phyloP scores from a whole-genome alignment of 2,797 vertebrate species.

The Lacerta bilineata region DNA sequence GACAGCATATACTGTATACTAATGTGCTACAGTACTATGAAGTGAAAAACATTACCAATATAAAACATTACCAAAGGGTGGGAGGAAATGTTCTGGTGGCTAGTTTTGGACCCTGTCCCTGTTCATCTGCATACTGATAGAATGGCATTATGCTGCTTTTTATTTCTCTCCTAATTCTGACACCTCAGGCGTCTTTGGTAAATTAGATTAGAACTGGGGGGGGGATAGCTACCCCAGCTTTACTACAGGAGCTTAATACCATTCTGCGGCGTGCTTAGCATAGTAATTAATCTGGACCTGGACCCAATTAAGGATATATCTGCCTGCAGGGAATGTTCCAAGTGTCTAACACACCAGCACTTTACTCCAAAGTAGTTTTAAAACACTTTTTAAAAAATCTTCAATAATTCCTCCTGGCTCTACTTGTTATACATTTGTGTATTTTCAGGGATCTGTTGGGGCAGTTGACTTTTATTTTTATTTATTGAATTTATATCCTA shows the following conservation, averaged over 20 bases:
- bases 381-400: background rate
- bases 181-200: slow-evolving; percentile 2
- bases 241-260: background rate
- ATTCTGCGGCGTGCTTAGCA: background rate
- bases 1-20: background rate
- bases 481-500: too few species aligned
- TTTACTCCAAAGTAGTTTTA: background rate
- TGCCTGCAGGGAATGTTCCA: background rate
- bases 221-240: background rate
- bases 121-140: background rate
- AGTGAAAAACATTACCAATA: background rate
- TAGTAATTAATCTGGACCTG: slow-evolving; percentile 2
- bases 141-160: too few species aligned
- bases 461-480: too few species aligned
- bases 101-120: background rate
- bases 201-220: background rate
- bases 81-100: too few species aligned
- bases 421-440: background rate
- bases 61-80: too few species aligned
- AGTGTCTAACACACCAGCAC: background rate
- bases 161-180: background rate
- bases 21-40: background rate
- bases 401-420: background rate
- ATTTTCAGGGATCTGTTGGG: too few species aligned
- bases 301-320: background rate